phyloP scores from a whole-genome alignment of 2,888 invertebrate species.

The Morpho deidamia region DNA sequence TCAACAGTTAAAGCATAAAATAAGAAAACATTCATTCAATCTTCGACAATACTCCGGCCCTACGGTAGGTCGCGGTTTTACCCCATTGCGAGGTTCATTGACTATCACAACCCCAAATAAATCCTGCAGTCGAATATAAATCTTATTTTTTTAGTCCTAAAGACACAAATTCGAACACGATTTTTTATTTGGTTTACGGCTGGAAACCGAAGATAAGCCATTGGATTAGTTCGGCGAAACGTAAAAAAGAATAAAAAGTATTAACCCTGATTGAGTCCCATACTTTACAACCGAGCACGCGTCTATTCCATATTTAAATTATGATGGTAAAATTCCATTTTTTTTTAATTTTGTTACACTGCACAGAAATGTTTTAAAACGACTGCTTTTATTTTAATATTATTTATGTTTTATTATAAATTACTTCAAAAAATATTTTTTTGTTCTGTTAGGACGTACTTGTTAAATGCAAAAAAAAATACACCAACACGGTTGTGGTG shows the following conservation, averaged over 20 bases:
- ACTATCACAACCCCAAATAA: conserved; percentile 47
- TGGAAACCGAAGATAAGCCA: conserved; percentile 66
- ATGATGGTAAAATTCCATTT: background rate
- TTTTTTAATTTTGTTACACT: background rate
- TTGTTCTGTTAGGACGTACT: too few species aligned
- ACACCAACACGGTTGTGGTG: too few species aligned
- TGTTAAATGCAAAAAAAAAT: too few species aligned
- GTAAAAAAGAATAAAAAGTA: conserved; percentile 56
- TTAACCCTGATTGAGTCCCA: conserved; percentile 48
- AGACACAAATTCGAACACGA: conserved; percentile 2
- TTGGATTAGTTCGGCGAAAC: conserved; percentile 61
- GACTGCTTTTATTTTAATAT: too few species aligned
- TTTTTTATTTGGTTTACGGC: conserved; percentile 38
- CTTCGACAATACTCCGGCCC: conserved; percentile 48
- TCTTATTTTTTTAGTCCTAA: conserved; percentile 21
- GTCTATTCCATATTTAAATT: conserved; percentile 1
- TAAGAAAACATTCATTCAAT: conserved; percentile 20
- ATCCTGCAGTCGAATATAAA: conserved; percentile 28
- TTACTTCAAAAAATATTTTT: too few species aligned
- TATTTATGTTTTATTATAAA: too few species aligned
- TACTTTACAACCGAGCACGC: conserved; percentile 16
- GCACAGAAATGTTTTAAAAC: background rate
- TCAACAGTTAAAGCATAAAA: background rate
- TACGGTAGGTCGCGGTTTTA: conserved; percentile 70
- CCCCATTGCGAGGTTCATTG: conserved; percentile 54